Evolutionary conservation across 2,797 vertebrate species (phyloP).

Genomic region (Halcyon smyrnensis): DNA sequence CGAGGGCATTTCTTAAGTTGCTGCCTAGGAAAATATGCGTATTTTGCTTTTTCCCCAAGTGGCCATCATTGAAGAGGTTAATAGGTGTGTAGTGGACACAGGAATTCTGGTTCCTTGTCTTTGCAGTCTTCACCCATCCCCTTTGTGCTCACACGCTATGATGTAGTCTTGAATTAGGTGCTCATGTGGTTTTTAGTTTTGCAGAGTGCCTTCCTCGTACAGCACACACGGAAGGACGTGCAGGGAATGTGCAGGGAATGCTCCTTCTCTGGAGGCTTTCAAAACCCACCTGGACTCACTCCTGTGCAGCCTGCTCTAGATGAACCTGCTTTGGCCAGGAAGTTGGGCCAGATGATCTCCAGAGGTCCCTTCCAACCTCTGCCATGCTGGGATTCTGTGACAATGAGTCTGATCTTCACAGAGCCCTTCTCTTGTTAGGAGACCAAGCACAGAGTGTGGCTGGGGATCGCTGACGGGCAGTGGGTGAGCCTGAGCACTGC

Average conservation of each 20-base stretch:
- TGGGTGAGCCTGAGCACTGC: neutral
- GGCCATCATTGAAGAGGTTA: neutral
- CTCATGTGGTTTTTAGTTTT: neutral
- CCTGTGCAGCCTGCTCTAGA: no score
- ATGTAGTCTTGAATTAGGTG: neutral
- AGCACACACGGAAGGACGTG: neutral
- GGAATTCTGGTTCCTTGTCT: neutral
- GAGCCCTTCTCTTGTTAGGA: neutral
- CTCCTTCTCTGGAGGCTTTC: no score
- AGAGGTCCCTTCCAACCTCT: no score
- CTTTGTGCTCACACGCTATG: neutral
- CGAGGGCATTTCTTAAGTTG: neutral
- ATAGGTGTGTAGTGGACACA: neutral
- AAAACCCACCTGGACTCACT: no score
- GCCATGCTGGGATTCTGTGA: no score
- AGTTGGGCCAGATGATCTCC: no score
- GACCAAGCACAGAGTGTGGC: neutral
- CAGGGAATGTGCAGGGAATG: neutral
- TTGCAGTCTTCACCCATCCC: neutral
- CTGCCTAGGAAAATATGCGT: neutral
- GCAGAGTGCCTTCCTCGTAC: neutral
- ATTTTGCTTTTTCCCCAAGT: neutral
- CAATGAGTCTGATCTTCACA: neutral
- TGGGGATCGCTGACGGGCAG: neutral
- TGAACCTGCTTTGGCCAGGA: no score